phyloP scores from a whole-genome alignment of 2,888 invertebrate species.

The Tiphia femorata region DNA sequence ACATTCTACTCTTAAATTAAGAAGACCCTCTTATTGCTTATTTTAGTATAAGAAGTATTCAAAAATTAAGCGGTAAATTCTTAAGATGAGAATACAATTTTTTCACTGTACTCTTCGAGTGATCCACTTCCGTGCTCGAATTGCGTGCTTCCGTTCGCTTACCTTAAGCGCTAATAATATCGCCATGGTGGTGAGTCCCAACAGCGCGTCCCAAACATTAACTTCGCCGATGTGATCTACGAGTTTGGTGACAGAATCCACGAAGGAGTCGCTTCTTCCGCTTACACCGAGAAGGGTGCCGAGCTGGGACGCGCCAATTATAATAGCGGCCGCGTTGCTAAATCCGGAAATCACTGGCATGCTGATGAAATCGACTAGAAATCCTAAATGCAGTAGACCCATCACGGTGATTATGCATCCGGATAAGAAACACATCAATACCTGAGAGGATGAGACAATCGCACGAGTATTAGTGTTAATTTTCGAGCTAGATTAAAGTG shows the following conservation, averaged over 20 bases:
- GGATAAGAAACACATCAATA: constrained; percentile 71
- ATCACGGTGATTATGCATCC: constrained; percentile 70
- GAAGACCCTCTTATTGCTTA: no score
- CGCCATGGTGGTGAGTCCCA: constrained; percentile 77
- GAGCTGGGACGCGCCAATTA: constrained; percentile 72
- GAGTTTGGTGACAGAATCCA: constrained; percentile 70
- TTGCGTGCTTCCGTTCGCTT: constrained; percentile 46
- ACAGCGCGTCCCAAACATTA: constrained; percentile 76
- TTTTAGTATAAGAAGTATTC: no score
- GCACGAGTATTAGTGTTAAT: no score
- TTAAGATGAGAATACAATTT: no score
- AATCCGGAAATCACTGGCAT: constrained; percentile 73
- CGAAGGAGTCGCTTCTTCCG: constrained; percentile 67
- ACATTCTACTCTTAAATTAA: no score
- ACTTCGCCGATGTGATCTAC: constrained; percentile 75
- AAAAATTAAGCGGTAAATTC: no score
- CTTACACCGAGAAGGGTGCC: constrained; percentile 69
- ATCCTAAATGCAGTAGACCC: constrained; percentile 72
- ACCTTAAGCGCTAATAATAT: constrained; percentile 77
- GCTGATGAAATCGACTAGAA: constrained; percentile 73
- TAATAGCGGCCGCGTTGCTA: constrained; percentile 73
- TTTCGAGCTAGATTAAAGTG: no score
- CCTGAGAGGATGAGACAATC: constrained; percentile 58
- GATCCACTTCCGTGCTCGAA: no score
- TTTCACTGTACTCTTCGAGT: no score